phyloP scores from a whole-genome alignment of 2,888 invertebrate genomes.

The Polydrusus pterygomalis region DNA sequence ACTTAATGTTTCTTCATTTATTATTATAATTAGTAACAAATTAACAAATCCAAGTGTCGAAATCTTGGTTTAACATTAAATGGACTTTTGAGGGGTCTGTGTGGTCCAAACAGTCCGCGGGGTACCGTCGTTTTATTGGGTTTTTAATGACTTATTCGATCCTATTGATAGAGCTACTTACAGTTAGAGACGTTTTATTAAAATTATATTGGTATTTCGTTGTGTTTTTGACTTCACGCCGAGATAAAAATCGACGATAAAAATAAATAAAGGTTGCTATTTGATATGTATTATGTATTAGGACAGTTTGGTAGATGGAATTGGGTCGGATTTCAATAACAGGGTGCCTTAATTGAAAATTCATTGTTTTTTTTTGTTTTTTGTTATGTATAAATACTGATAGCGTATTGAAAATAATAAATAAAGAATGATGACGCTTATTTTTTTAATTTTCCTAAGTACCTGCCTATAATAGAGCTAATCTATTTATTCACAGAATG shows the following conservation, averaged over 20 bases:
- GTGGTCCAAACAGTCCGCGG: constrained; percentile 33
- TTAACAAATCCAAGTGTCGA: constrained; percentile 48
- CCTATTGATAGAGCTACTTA: constrained; percentile 34
- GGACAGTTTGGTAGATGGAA: not conserved
- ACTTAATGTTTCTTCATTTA: constrained; percentile 44
- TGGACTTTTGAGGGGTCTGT: constrained; percentile 20
- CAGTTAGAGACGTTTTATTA: constrained; percentile 28
- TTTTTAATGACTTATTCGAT: constrained; percentile 29
- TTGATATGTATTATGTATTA: not conserved
- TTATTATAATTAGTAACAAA: constrained; percentile 51
- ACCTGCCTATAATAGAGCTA: too few relatives aligned
- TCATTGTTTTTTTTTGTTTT: not conserved
- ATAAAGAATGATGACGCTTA: too few relatives aligned
- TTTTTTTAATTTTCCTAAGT: too few relatives aligned
- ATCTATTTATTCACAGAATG: too few relatives aligned
- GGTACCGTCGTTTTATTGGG: constrained; percentile 15
- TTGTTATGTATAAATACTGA: not conserved
- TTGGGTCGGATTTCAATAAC: not conserved
- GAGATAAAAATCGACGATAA: constrained; percentile 13
- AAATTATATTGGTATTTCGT: constrained; percentile 25
- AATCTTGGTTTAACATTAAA: constrained; percentile 35
- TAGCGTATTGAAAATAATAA: too few relatives aligned
- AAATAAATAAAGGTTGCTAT: constrained; percentile 1
- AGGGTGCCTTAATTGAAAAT: not conserved
- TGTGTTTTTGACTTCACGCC: not conserved